Evolutionary conservation across 35 echinoderm and acorn worm species (phyloP).

Genomic region (Patiria miniata): DNA sequence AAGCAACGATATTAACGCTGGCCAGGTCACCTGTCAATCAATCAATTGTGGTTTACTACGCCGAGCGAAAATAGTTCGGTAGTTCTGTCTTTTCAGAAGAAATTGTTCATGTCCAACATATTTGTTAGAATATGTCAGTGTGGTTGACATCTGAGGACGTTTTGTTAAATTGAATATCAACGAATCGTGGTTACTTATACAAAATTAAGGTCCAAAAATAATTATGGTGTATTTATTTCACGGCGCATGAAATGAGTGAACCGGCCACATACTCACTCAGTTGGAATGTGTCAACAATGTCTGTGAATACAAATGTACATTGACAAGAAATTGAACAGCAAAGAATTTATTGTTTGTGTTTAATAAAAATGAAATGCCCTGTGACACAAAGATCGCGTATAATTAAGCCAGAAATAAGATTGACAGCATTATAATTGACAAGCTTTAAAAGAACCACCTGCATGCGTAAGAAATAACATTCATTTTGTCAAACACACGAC

Average conservation of each 20-base stretch:
- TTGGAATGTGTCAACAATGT: slow-evolving; percentile 28
- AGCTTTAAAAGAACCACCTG: not conserved
- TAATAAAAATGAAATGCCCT: not conserved
- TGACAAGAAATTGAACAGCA: not conserved
- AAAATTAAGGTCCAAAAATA: not conserved
- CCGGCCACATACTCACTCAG: not conserved
- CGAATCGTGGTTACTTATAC: not conserved
- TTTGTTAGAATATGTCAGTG: no score
- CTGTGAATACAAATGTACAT: slow-evolving; percentile 18
- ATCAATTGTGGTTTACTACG: slow-evolving; percentile 22
- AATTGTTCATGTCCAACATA: not conserved
- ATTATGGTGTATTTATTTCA: not conserved
- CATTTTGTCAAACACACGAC: not conserved
- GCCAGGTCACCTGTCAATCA: slow-evolving; percentile 32
- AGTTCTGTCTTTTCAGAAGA: not conserved
- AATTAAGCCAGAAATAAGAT: not conserved
- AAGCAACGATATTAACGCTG: slow-evolving; percentile 19
- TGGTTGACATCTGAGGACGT: no score
- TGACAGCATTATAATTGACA: no score
- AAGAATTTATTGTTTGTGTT: not conserved
- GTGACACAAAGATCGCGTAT: no score
- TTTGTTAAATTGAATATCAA: not conserved
- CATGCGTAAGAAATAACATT: not conserved
- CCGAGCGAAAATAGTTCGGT: not conserved
- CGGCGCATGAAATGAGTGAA: slow-evolving; percentile 9